A percentile compares a stretch with the other conserved stretches of the same genome.
phyloP scores from a whole-genome alignment of 2,888 invertebrate genomes.

The Hypselothyrea guttata region DNA sequence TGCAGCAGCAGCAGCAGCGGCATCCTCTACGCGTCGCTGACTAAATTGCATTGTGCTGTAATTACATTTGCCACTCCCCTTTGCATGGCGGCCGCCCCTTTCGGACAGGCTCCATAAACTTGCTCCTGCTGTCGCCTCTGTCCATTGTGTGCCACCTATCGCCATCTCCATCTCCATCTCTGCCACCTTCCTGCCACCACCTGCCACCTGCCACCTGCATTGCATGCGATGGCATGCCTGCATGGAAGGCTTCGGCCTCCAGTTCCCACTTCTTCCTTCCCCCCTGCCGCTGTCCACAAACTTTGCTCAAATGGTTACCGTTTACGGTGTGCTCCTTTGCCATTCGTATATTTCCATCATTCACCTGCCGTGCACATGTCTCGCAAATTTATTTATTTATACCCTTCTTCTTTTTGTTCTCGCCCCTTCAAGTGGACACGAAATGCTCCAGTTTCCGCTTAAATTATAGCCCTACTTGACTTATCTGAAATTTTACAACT shows the following conservation, averaged over 20 bases:
- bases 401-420: slow-evolving; percentile 9
- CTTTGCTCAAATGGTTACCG: slow-evolving; percentile 52
- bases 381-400: slow-evolving; percentile 52
- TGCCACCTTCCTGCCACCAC: too few species aligned
- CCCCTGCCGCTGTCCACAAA: slow-evolving; percentile 27
- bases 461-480: slow-evolving; percentile 4
- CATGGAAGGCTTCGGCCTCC: slow-evolving; percentile 1
- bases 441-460: slow-evolving; percentile 1
- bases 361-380: slow-evolving; percentile 26
- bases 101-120: slow-evolving; percentile 28
- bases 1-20: too few species aligned
- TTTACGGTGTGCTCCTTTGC: slow-evolving; percentile 45
- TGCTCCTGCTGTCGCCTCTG: slow-evolving; percentile 41
- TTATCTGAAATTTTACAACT: not conserved
- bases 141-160: slow-evolving; percentile 58
- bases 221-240: slow-evolving; percentile 13
- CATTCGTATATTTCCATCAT: slow-evolving; percentile 30
- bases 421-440: not conserved
- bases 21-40: slow-evolving; percentile 40
- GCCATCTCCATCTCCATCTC: slow-evolving; percentile 12
- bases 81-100: slow-evolving; percentile 9
- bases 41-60: slow-evolving; percentile 76
- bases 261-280: not conserved
- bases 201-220: slow-evolving; percentile 3
- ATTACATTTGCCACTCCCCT: slow-evolving; percentile 60